A percentile compares a stretch with the other conserved stretches of the same genome.
phyloP scores from a whole-genome alignment of 2,113 vertebrate genomes.

The Calidris pygmaea region DNA sequence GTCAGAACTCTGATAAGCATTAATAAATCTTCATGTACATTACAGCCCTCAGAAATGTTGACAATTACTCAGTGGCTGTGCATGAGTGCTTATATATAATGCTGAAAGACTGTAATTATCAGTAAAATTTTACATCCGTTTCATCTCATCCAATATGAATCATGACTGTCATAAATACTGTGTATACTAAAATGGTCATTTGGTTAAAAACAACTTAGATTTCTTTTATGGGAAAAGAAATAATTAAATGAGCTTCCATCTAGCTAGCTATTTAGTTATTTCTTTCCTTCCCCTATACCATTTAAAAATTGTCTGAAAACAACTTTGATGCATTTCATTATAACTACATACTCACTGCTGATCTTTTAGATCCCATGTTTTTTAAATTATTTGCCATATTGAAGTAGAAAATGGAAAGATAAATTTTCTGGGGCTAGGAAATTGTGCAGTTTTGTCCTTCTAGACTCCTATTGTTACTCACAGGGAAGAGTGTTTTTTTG shows the following conservation, averaged over 20 bases:
- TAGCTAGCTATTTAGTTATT: neutral
- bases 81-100: conserved; percentile 29
- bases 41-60: conserved; percentile 24
- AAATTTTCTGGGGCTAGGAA: neutral
- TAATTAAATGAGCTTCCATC: neutral
- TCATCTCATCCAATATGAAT: conserved; percentile 32
- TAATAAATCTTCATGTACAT: conserved; percentile 39
- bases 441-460: neutral
- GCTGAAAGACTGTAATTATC: conserved; percentile 56
- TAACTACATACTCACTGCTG: neutral
- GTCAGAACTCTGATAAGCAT: neutral
- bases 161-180: neutral
- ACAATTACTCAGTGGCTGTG: conserved; percentile 33
- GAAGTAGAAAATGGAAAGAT: neutral
- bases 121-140: conserved; percentile 52
- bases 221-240: neutral
- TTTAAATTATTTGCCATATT: neutral
- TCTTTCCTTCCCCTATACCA: neutral
- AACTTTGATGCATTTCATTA: neutral
- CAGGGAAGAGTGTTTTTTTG: neutral
- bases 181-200: conserved; percentile 22
- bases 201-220: neutral
- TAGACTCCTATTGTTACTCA: neutral
- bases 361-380: neutral
- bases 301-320: neutral